Evolutionary conservation across 2,113 vertebrate genomes (phyloP).

Genomic region (Heterotis niloticus): DNA sequence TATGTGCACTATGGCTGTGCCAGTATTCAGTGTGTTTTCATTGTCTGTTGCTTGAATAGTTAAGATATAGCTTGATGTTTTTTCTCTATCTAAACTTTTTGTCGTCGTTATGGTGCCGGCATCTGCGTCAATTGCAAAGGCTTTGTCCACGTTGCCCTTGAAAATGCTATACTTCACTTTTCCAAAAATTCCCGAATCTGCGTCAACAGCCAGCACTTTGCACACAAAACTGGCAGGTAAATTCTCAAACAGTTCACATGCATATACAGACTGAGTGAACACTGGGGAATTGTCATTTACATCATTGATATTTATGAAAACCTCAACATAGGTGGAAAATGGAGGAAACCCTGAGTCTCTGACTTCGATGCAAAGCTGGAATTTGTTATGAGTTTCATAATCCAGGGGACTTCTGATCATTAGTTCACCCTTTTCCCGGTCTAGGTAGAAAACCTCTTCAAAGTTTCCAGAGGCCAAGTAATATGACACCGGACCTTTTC

Average conservation of each 20-base stretch:
- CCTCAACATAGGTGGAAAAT: constrained; percentile 62
- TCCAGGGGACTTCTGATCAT: constrained; percentile 56
- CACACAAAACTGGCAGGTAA: constrained; percentile 49
- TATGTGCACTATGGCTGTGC: constrained; percentile 49
- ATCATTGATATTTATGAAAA: constrained; percentile 57
- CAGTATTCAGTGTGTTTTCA: constrained; percentile 43
- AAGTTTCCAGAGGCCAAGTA: constrained; percentile 62
- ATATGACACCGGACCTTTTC: constrained; percentile 54
- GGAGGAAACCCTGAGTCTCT: constrained; percentile 64
- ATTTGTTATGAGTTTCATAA: constrained; percentile 58
- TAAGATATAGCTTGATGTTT: constrained; percentile 50
- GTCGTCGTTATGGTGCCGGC: constrained; percentile 55
- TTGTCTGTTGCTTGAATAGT: constrained; percentile 57
- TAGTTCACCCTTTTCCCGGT: constrained; percentile 50
- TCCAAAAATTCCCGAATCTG: constrained; percentile 54
- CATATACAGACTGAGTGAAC: constrained; percentile 59
- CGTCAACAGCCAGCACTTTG: constrained; percentile 58
- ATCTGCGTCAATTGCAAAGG: constrained; percentile 58
- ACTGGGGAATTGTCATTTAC: constrained; percentile 63
- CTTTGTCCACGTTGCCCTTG: constrained; percentile 43
- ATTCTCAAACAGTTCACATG: constrained; percentile 64
- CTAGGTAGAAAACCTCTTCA: constrained; percentile 56
- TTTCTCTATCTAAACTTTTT: constrained; percentile 61
- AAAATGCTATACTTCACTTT: constrained; percentile 57
- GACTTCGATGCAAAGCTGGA: constrained; percentile 60